Conservation (phyloP, 2,888 invertebrate species). For the Pogonocherus hispidulus region DNA sequence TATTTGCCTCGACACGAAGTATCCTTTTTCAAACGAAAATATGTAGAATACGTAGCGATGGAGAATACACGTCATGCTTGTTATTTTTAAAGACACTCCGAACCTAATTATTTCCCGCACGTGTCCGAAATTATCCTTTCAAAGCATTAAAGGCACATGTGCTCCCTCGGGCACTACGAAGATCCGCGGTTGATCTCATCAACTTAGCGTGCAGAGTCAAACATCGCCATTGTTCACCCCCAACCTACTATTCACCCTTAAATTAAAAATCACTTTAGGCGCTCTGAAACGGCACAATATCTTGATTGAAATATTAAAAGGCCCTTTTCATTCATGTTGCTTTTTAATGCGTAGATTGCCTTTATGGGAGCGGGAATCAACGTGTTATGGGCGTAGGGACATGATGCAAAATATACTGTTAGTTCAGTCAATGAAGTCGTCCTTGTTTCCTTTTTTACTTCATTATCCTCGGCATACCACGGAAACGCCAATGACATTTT, state of each 20-base stretch:
- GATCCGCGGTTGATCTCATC: conserved; percentile 38
- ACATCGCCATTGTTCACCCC: conserved; percentile 47
- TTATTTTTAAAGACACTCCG: too few relatives aligned
- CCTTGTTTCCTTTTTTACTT: too few relatives aligned
- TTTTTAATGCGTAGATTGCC: conserved; percentile 9
- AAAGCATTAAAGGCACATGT: conserved; percentile 50
- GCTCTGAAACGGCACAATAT: conserved; percentile 50
- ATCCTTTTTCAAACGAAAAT: too few relatives aligned
- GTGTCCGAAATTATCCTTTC: conserved; percentile 52
- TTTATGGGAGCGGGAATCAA: not conserved
- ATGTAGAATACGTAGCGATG: too few relatives aligned
- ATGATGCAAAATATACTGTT: too few relatives aligned
- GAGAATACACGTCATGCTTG: too few relatives aligned
- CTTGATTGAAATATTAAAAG: conserved; percentile 57
- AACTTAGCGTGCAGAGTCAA: conserved; percentile 39
- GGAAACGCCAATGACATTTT: too few relatives aligned
- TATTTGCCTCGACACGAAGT: too few relatives aligned
- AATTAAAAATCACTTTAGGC: conserved; percentile 56
- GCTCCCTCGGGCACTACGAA: conserved; percentile 33
- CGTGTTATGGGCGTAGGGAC: not conserved
- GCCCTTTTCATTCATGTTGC: conserved; percentile 38
- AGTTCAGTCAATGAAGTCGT: too few relatives aligned
- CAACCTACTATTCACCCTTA: conserved; percentile 37
- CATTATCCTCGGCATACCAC: too few relatives aligned
- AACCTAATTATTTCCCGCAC: conserved; percentile 48